Conservation (phyloP, 2,113 vertebrate species). For the Ia io region DNA sequence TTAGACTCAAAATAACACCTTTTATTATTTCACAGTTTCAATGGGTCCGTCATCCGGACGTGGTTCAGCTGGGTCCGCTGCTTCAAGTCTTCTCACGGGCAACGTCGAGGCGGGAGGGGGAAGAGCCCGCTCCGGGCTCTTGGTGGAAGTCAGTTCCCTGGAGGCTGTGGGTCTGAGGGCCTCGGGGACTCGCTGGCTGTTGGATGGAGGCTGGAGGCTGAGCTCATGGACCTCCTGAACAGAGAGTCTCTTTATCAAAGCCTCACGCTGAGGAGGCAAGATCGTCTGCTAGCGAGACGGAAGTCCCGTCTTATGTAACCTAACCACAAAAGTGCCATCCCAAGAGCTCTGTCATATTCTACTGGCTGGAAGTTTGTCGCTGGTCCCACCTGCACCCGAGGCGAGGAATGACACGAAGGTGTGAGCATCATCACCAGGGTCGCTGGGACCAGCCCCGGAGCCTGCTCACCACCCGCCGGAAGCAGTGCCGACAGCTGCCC, state of each 20-base stretch:
- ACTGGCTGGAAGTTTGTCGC: neutral
- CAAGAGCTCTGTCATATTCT: accelerated
- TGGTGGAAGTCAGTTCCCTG: too few relatives aligned
- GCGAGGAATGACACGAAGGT: neutral
- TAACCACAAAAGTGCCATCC: neutral
- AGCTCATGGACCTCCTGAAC: neutral
- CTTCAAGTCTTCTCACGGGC: neutral
- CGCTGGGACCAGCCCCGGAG: neutral
- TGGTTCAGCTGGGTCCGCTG: too few relatives aligned
- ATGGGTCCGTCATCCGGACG: neutral
- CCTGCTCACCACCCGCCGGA: neutral
- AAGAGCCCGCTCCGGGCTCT: neutral
- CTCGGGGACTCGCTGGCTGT: accelerated
- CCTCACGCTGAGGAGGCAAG: neutral
- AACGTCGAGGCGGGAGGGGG: too few relatives aligned
- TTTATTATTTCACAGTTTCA: neutral
- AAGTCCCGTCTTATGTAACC: neutral
- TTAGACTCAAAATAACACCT: too few relatives aligned
- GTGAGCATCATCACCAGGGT: neutral
- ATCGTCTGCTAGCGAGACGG: neutral
- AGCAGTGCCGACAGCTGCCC: neutral
- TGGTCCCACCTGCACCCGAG: neutral
- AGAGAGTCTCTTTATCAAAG: accelerated
- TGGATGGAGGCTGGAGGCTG: neutral
- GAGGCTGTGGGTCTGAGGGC: neutral